These are phyloP conservation scores for Epicampocera succincta DNA, from an alignment of 2,888 invertebrate genomes.

Conservation along the genomic window DNA sequence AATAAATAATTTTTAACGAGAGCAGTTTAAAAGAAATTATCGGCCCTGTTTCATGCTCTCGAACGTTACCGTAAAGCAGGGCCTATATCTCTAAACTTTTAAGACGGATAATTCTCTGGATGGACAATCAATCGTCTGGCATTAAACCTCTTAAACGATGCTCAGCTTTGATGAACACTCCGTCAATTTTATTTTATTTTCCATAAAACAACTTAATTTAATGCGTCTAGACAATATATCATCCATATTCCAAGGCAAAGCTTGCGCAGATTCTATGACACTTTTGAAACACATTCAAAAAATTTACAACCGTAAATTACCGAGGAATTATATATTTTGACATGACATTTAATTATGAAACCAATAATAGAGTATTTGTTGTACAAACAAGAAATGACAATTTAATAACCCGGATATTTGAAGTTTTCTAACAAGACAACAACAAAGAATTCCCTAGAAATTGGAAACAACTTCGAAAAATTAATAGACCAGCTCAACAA, in stretches of 20 bases:
- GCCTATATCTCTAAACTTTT: no score
- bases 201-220: slow-evolving; percentile 21
- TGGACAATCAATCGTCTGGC: no score
- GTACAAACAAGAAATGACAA: slow-evolving; percentile 13
- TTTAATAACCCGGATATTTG: slow-evolving; percentile 15
- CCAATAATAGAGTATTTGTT: slow-evolving; percentile 32
- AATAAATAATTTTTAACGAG: no score
- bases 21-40: no score
- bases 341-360: slow-evolving; percentile 52
- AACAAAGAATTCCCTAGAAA: slow-evolving; percentile 30
- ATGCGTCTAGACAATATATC: slow-evolving; percentile 14
- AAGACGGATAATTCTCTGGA: no score
- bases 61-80: no score
- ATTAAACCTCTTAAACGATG: no score
- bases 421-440: background rate
- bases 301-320: slow-evolving; percentile 44
- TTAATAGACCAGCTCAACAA: no score
- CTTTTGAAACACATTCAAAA: slow-evolving; percentile 6
- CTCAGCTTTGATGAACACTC: no score
- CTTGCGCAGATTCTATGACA: background rate
- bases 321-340: slow-evolving; percentile 46
- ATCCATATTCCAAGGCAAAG: background rate
- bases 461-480: background rate
- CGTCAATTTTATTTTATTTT: no score
- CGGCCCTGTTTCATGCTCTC: no score